phyloP scores from a whole-genome alignment of 2,888 invertebrate species.

The Chrysolina haemoptera region DNA sequence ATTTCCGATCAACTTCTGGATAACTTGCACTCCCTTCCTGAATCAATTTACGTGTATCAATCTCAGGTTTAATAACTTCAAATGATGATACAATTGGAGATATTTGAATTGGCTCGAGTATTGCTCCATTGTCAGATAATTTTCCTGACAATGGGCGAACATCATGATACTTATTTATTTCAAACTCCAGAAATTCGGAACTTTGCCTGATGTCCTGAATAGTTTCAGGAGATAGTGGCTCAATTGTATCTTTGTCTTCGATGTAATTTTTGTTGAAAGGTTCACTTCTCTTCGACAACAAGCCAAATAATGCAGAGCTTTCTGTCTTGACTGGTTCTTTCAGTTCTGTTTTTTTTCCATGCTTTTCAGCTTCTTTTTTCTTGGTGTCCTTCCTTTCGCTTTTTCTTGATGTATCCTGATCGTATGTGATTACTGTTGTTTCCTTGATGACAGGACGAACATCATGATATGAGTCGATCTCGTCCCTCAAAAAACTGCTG shows the following conservation, averaged over 20 bases:
- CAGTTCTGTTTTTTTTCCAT: slow-evolving; percentile 13
- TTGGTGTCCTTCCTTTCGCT: neutral
- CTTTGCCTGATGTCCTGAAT: slow-evolving; percentile 49
- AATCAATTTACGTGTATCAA: slow-evolving; percentile 12
- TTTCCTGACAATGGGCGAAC: slow-evolving; percentile 35
- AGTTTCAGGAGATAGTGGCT: slow-evolving; percentile 36
- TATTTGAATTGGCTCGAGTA: slow-evolving; percentile 29
- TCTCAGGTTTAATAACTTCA: neutral
- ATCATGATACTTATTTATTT: slow-evolving; percentile 52
- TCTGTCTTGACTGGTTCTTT: neutral
- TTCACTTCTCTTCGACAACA: slow-evolving; percentile 55
- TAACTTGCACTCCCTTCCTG: slow-evolving; percentile 22
- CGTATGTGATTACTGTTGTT: neutral
- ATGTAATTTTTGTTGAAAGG: neutral
- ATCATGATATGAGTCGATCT: slow-evolving; percentile 55
- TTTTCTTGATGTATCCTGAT: neutral
- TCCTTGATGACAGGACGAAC: slow-evolving; percentile 21
- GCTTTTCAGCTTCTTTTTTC: neutral
- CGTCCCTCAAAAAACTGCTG: slow-evolving; percentile 48
- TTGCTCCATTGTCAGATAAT: slow-evolving; percentile 24
- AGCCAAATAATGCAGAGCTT: slow-evolving; percentile 49
- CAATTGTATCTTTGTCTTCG: neutral
- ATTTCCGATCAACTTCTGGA: neutral
- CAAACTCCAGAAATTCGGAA: slow-evolving; percentile 50
- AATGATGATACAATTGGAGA: slow-evolving; percentile 8